Evolutionary conservation across 2,888 invertebrate species (phyloP), one percentile per base, ranked within the genome.

Genomic region (Spisula subtruncata): DNA sequence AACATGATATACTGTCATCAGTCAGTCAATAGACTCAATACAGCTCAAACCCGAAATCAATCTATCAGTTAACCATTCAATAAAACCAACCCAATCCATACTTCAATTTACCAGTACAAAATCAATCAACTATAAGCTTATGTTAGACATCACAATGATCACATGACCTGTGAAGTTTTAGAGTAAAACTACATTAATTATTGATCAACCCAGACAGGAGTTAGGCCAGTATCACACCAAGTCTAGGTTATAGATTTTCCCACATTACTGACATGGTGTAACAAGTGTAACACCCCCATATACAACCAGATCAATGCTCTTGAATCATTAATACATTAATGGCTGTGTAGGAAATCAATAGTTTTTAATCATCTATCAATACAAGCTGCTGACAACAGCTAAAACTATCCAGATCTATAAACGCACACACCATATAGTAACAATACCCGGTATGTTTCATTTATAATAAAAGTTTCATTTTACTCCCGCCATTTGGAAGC

Each of bases 311-410:
- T 75, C 75, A 32, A 75, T 35, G 32, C 32, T 32, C n/a, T 12
- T 75, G 75, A 75, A 75, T 35, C 32, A 75, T 75, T 75, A 35
- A 75, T 75, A 75, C 35, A 35, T 10, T 35, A 75, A 75, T 35
- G 75, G 41, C n/a, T n/a, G n/a, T 32, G 29, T 18, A 35, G 18
- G 14, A 75, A 75, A 75, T 75, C 75, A 75, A 75, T 75, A 75
- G 16, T 75, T 75, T 75, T 75, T 75, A 75, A 75, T 75, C 75
- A 35, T 35, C 75, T 75, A 35, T 75, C 29, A n/a, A n/a, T n/a
- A n/a, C n/a, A 75, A 75, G 75, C 20, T 32, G 75, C 75, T 75
- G 75, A 75, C 32, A 32, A 32, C 14, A 75, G 75, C 75, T 5
- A 25, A 51, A 66, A 25, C 20, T n/a, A n/a, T 25, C 1, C 25